Conservation (phyloP, 2,113 vertebrate genomes). For the Aleadryas rufinucha region DNA sequence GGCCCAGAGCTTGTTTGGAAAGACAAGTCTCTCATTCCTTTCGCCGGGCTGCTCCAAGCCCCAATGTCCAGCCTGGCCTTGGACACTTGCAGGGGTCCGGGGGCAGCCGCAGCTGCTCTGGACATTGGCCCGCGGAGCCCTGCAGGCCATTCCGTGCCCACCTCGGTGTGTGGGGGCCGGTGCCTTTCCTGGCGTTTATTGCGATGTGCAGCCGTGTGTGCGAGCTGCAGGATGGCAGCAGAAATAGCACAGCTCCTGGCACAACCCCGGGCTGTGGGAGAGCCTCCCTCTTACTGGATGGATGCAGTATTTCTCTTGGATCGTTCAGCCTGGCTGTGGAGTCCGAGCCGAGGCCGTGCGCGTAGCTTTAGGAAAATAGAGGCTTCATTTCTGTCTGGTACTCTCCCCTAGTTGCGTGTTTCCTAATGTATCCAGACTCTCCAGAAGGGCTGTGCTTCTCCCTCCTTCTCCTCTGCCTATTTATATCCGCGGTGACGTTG, state of each 20-base stretch:
- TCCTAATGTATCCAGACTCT: not conserved
- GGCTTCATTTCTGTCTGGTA: not conserved
- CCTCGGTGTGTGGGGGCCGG: not conserved
- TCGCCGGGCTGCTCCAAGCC: not conserved
- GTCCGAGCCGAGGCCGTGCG: not conserved
- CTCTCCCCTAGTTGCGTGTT: not conserved
- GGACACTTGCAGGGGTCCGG: rapidly evolving
- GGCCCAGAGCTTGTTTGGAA: too few relatives aligned
- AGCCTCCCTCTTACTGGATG: not conserved
- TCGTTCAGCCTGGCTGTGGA: not conserved
- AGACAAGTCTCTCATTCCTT: too few relatives aligned
- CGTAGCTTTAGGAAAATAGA: not conserved
- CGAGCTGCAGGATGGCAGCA: not conserved
- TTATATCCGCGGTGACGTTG: not conserved
- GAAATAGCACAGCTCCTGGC: not conserved
- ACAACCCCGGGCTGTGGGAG: not conserved
- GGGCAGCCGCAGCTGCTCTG: not conserved
- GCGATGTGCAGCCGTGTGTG: not conserved
- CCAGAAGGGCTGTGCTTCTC: not conserved
- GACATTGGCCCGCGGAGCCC: rapidly evolving
- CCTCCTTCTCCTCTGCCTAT: not conserved
- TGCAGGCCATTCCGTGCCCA: rapidly evolving
- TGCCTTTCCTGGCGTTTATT: not conserved
- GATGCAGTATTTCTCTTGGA: not conserved
- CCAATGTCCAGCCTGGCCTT: not conserved